Conservation (phyloP, 2,113 vertebrate species). For the Accipiter virgatus region DNA sequence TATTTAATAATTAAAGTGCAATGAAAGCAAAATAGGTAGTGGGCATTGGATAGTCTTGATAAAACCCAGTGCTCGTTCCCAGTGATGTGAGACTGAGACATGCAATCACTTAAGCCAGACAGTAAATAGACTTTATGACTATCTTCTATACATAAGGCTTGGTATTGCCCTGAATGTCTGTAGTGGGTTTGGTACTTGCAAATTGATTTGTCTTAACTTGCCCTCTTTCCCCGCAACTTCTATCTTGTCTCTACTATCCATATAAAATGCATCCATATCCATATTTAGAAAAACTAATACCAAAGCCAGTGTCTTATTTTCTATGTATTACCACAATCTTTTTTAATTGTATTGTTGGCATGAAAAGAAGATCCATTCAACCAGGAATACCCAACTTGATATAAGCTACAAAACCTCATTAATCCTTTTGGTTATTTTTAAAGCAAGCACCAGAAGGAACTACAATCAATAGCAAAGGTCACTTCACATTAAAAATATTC, state of each 20-base stretch:
- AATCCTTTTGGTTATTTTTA: constrained; percentile 47
- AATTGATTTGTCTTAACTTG: not conserved
- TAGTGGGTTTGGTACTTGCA: not conserved
- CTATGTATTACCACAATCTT: not conserved
- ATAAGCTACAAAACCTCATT: constrained; percentile 23
- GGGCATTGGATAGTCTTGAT: too few relatives aligned
- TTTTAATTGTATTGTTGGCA: not conserved
- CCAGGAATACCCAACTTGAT: not conserved
- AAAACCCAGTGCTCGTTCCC: not conserved
- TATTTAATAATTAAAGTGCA: not conserved
- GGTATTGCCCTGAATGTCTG: not conserved
- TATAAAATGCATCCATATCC: not conserved
- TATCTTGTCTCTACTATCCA: not conserved
- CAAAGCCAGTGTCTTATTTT: not conserved
- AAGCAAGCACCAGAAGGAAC: constrained; percentile 6
- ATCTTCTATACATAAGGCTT: not conserved
- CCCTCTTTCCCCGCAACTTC: not conserved
- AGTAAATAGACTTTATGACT: not conserved
- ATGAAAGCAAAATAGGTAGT: not conserved
- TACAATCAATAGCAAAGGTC: constrained; percentile 33
- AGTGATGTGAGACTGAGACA: too few relatives aligned
- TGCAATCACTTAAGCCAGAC: not conserved
- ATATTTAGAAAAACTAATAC: not conserved
- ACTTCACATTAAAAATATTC: constrained; percentile 32
- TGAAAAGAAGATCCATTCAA: constrained; percentile 12